These are phyloP conservation scores for Carlito syrichta DNA, from an alignment of 2,113 vertebrate genomes.

Conservation along the genomic window DNA sequence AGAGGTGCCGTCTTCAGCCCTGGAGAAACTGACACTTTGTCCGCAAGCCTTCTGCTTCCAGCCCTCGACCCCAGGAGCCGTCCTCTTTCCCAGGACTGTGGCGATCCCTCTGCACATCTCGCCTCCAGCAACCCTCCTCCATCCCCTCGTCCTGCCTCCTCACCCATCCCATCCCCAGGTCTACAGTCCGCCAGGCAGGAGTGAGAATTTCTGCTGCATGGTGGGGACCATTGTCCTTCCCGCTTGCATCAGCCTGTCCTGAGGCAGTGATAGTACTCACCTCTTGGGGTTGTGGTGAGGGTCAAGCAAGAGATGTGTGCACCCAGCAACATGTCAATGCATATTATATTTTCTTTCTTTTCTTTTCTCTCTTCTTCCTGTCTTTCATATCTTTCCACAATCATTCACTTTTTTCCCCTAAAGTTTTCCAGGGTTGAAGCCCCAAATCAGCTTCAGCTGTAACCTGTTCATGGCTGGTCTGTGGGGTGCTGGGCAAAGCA, in stretches of 20 bases:
- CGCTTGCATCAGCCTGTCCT: no score
- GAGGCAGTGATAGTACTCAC: neutral
- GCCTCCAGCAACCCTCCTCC: neutral
- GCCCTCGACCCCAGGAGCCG: neutral
- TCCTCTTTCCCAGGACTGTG: neutral
- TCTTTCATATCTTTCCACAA: neutral
- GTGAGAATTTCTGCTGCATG: neutral
- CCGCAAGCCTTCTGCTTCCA: neutral
- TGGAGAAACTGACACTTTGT: neutral
- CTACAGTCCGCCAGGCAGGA: neutral
- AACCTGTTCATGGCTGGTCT: neutral
- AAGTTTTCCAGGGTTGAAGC: neutral
- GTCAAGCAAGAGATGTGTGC: neutral
- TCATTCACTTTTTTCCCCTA: neutral
- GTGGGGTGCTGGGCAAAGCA: neutral
- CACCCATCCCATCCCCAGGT: no score
- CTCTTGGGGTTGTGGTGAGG: neutral
- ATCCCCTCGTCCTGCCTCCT: neutral
- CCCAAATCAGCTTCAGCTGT: neutral
- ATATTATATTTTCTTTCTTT: neutral
- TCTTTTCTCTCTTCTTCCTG: neutral
- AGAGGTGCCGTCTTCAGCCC: neutral
- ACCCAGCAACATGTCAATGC: neutral
- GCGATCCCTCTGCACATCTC: neutral
- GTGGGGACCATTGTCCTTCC: neutral